Conservation (phyloP, 2,797 vertebrate genomes). For the Pampus argenteus region DNA sequence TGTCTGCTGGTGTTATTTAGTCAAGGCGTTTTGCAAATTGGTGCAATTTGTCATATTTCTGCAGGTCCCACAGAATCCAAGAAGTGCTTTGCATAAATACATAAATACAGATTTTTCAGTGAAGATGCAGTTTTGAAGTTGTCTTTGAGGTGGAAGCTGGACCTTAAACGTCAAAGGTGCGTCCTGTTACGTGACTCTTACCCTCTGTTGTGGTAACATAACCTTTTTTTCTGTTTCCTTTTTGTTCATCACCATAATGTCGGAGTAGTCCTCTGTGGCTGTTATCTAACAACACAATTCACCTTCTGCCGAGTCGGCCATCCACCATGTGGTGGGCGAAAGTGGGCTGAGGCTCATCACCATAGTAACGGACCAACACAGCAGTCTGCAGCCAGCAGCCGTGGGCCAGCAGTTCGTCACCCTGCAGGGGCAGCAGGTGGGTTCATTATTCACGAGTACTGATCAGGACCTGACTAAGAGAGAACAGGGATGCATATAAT, state of each 20-base stretch:
- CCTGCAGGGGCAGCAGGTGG: conserved; percentile 72
- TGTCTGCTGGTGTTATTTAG: too few relatives aligned
- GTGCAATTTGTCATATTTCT: too few relatives aligned
- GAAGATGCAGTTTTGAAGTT: too few relatives aligned
- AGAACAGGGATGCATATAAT: not conserved
- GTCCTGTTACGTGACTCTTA: too few relatives aligned
- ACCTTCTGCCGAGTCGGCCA: conserved; percentile 66
- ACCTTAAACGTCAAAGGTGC: too few relatives aligned
- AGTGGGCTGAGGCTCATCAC: conserved; percentile 84
- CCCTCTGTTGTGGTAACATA: too few relatives aligned
- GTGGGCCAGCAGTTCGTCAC: conserved; percentile 81
- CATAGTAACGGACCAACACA: conserved; percentile 82
- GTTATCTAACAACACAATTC: conserved; percentile 36
- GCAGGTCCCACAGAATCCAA: too few relatives aligned
- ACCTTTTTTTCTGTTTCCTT: not conserved
- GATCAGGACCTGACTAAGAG: not conserved
- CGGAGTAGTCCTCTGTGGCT: not conserved
- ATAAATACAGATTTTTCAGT: too few relatives aligned
- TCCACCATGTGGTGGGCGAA: conserved; percentile 75
- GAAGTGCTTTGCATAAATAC: too few relatives aligned
- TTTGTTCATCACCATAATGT: not conserved
- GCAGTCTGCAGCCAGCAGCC: conserved; percentile 70
- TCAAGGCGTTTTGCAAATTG: too few relatives aligned
- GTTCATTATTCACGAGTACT: conserved; percentile 1
- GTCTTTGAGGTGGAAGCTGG: too few relatives aligned